Evolutionary conservation across 2,888 invertebrate species (phyloP), one percentile per base, ranked within the genome.

Genomic region (Polyommatus iphigenia): DNA sequence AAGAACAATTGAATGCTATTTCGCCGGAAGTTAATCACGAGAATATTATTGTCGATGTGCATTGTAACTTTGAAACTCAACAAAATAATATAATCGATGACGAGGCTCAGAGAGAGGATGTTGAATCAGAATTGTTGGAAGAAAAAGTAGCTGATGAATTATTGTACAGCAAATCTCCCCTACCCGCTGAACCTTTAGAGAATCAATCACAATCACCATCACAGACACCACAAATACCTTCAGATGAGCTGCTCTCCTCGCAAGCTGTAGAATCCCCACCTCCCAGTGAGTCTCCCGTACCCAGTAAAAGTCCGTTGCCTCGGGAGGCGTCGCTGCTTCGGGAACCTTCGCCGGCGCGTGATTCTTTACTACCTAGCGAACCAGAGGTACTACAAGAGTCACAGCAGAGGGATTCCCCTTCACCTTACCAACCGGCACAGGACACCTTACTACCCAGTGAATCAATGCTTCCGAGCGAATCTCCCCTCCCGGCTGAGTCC

Each of bases 1-100:
- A 59, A 57, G 76, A 77, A 32, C 24, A 59, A 10, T 75, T 78
- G 75, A 77, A 78, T 79, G 75, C 77, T 57, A 54, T 75, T 46
- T 80, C 80, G 2, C 78, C 78, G 50, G 80, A 79, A 79, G 78
- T 78, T 78, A 80, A 78, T 71, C 81, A 80, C 50, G 83, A 84
- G 78, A 85, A 83, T 81, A 80, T 84, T 46, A 71, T 83, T 36
- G 86, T 85, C 10, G 87, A 87, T 80, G 82, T 87, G 59, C 87
- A 87, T 79, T 83, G 85, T 71, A 82, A 80, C 80, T 83, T 81
- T 76, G 84, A 84, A 77, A 71, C 78, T 20, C 79, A 83, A 76
- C 78, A 76, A 59, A 80, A 79, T 76, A 78, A 75, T 24, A 15
- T 77, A 13, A 62, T 76, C 57, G 78, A 81, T 67, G 75, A 78